Base-by-base conservation (phyloP, 2,113 vertebrate genomes). In the Prunella himalayana region DNA sequence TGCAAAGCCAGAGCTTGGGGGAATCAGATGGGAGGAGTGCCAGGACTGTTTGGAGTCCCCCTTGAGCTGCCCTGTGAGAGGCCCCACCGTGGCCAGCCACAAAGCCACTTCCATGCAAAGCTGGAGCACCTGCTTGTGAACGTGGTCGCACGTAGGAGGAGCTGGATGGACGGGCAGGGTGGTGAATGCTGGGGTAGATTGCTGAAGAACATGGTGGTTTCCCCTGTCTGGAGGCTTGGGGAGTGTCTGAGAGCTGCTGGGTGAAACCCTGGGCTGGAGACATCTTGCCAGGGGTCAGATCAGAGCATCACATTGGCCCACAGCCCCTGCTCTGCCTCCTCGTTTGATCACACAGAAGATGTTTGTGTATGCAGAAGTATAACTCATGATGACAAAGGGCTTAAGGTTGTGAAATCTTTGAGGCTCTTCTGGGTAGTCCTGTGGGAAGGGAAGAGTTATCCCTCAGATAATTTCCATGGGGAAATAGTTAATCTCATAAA, bases 81-180 rank as follows among this genome's bases (percentile, higher is more conserved):
- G 13, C n/a, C 13, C 50, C 23, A 10, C 41, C 10, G 0, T 3
- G 23, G 42, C 51, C 23, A 8, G 20, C 18, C 15, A 14, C 45
- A 47, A 35, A 84, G 25, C 30, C 14, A 3, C 30, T 39, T 49
- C 49, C 21, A 4, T 7, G 31, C 11, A 2, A 44, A 17, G 50
- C 19, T 73, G 72, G 69, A 60, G 13, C 61, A 9, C 37, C 57
- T 76, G 49, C 18, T 2, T 54, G 49, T 12, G 76, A 12, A 2
- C 15, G 3, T 1, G 2, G 80, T 23, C 45, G 4, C 0, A 2
- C 0, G 0, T 1, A 25, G 71, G 56, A 75, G 28, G 22, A 22
- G 28, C 41, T 45, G 57, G n/a, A 33, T 49, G 76, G 21, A 9
- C 15, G 13, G 56, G 45, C 3, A 9, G 53, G 30, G 7, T 64